phyloP scores from a whole-genome alignment of 2,888 invertebrate species.

The Scelioninae gen. 2 region DNA sequence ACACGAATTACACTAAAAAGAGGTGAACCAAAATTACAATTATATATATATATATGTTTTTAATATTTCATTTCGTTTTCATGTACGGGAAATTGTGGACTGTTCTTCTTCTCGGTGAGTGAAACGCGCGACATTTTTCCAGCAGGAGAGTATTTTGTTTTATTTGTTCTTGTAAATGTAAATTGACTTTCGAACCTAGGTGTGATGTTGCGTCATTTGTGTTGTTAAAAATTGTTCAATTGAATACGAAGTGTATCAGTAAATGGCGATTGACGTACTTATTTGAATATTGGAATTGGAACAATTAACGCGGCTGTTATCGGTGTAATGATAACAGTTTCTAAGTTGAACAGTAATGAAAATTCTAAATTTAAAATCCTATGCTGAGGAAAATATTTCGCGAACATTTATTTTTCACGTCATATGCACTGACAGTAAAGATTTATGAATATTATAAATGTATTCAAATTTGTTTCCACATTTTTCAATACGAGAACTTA shows the following conservation, averaged over 20 bases:
- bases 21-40: too few relatives aligned
- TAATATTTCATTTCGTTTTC: too few relatives aligned
- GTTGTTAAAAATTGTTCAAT: background rate
- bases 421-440: too few relatives aligned
- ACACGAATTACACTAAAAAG: too few relatives aligned
- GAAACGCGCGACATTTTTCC: background rate
- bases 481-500: too few relatives aligned
- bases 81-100: background rate
- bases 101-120: too few relatives aligned
- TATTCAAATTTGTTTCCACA: too few relatives aligned
- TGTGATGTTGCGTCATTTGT: slow-evolving; percentile 2
- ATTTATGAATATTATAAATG: too few relatives aligned
- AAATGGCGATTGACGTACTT: slow-evolving; percentile 41
- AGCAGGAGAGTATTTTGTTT: background rate
- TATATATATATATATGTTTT: too few relatives aligned
- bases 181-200: slow-evolving; percentile 9
- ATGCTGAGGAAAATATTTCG: too few relatives aligned
- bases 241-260: slow-evolving; percentile 22
- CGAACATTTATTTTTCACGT: too few relatives aligned
- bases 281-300: slow-evolving; percentile 28
- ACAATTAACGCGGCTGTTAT: slow-evolving; percentile 30
- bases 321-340: slow-evolving; percentile 12
- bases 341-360: slow-evolving; percentile 9
- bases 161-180: background rate
- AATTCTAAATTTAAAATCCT: too few relatives aligned